A percentile compares a stretch with the other conserved stretches of the same genome.
These are phyloP conservation scores for Dunckerocampus dactyliophorus DNA, from an alignment of 2,113 vertebrate genomes.

Conservation along the genomic window DNA sequence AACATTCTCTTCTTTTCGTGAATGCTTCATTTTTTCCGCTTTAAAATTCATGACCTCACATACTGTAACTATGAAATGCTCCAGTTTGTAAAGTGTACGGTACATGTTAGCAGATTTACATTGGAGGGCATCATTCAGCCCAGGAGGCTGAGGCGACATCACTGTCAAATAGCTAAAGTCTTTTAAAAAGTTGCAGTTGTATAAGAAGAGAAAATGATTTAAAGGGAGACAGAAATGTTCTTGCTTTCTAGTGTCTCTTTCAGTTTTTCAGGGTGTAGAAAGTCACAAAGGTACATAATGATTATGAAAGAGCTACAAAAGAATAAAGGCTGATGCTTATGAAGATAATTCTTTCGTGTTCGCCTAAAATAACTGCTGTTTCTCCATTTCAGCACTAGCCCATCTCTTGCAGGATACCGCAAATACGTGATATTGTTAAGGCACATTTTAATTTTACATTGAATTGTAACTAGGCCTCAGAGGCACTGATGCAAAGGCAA, in stretches of 20 bases:
- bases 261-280: neutral
- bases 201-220: no score
- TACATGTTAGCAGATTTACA: no score
- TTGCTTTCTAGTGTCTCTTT: neutral
- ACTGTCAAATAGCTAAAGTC: no score
- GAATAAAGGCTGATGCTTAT: conserved; percentile 26
- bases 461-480: conserved; percentile 27
- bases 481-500: conserved; percentile 11
- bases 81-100: no score
- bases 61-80: no score
- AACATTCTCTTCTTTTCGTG: no score
- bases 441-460: conserved; percentile 19
- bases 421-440: conserved; percentile 15
- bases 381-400: conserved; percentile 15
- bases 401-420: conserved; percentile 24
- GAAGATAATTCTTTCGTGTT: neutral
- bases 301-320: neutral
- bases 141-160: no score
- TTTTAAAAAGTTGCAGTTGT: no score
- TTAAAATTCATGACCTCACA: no score
- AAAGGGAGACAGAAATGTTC: neutral
- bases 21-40: no score
- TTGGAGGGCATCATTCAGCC: no score
- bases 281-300: conserved; percentile 1
- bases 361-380: conserved; percentile 1